A percentile compares a stretch with the other conserved stretches of the same genome.
These are phyloP conservation scores for Micrasema longulum DNA, from an alignment of 1,140 invertebrate species.

Conservation along the genomic window DNA sequence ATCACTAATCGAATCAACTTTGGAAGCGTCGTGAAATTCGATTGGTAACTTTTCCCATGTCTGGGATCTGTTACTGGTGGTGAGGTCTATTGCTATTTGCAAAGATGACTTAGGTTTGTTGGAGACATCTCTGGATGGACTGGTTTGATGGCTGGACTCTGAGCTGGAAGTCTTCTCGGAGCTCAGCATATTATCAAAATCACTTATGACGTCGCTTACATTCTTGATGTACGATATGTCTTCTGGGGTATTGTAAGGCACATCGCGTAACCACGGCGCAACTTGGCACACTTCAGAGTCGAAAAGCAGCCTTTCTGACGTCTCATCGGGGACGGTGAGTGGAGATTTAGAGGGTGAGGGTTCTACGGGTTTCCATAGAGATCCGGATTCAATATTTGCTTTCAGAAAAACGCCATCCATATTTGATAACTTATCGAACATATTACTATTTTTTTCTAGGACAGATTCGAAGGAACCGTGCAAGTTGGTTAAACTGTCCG, in stretches of 20 bases:
- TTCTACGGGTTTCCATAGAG: constrained; percentile 10
- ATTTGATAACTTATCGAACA: not conserved
- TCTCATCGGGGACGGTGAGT: not conserved
- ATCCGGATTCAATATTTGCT: not conserved
- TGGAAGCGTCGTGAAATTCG: constrained; percentile 6
- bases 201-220: constrained; percentile 74
- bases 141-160: constrained; percentile 69
- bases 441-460: constrained; percentile 22
- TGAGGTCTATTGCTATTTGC: no score
- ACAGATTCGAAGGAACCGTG: constrained; percentile 73
- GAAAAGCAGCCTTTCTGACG: constrained; percentile 12
- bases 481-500: constrained; percentile 70
- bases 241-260: constrained; percentile 67
- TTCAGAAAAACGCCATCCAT: not conserved
- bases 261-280: constrained; percentile 71
- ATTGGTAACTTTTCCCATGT: not conserved
- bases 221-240: constrained; percentile 71
- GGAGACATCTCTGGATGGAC: constrained; percentile 59
- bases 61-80: constrained; percentile 4
- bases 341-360: constrained; percentile 3
- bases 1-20: constrained; percentile 23
- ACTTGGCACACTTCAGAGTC: constrained; percentile 56
- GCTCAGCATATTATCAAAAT: constrained; percentile 74
- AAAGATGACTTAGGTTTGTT: constrained; percentile 26
- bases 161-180: constrained; percentile 73